Evolutionary conservation across 2,113 vertebrate species (phyloP), one percentile per base, ranked within the genome.

Genomic region (Pseudopipra pipra): DNA sequence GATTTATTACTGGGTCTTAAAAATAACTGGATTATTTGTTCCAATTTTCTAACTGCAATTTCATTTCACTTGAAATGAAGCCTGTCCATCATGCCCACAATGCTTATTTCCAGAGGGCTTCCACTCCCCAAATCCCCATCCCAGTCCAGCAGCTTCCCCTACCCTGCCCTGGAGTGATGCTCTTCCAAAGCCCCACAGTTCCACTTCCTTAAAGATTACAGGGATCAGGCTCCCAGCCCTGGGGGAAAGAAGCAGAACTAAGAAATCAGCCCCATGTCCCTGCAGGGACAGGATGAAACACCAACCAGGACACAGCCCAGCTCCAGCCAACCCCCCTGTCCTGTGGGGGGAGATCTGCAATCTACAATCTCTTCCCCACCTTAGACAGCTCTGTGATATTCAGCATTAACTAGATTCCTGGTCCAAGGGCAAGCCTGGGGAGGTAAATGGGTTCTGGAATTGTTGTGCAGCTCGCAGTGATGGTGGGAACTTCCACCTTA

Each of bases 1-100:
- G 62, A 41, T 94, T 93, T 87, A 87, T 79, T 85, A 87, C 6
- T 33, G 27, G 12, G 35, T 52, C 27, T 91, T 54, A 25, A 95
- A 71, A 79, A 82, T 79, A 96, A 93, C 90, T 87, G 74, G 85
- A 91, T 96, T 89, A 89, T 93, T 85, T 79, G 24, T 79, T 87
- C 75, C 87, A 56, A 85, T 93, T 72, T 91, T 82, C 76, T 47
- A 91, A 58, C 70, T 56, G 52, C 39, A 94, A 87, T 91, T 93
- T 85, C 62, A 67, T 81, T 91, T 93, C 44, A 33, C 78, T 82
- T 71, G 54, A 85, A 81, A 93, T 51, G 63, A 94, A 91, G 76
- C 66, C 87, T 59, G 78, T 90, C 59, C 81, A 47, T 79, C 86
- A 79, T 56, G 52, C 30, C 37, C 52, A 25, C 22, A 30, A 9